Evolutionary conservation across 2,888 invertebrate species (phyloP).

Genomic region (Dusona sp.): DNA sequence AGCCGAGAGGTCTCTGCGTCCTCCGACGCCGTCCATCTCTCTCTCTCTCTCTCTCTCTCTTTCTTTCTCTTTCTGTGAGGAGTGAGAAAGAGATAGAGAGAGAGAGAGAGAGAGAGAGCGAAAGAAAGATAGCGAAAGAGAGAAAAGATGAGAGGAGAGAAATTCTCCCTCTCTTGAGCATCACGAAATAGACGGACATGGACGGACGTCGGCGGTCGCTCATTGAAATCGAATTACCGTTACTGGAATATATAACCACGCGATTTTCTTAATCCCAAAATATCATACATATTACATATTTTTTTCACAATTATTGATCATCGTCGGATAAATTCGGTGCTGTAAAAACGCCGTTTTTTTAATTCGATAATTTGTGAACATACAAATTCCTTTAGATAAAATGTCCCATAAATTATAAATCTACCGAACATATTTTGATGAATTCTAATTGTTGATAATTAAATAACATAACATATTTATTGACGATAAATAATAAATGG

Average conservation of each 20-base stretch:
- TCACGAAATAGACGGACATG: constrained; percentile 64
- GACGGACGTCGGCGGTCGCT: constrained; percentile 60
- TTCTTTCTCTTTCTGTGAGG: background rate
- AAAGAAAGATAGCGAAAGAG: constrained; percentile 52
- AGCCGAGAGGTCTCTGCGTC: constrained; percentile 57
- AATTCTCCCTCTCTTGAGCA: constrained; percentile 20
- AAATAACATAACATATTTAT: background rate
- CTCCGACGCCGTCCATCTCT: constrained; percentile 51
- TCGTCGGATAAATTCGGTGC: background rate
- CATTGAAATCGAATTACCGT: constrained; percentile 72
- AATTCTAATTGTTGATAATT: background rate
- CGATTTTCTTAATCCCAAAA: constrained; percentile 37
- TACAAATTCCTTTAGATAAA: background rate
- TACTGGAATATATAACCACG: constrained; percentile 56
- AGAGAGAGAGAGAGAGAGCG: constrained; percentile 55
- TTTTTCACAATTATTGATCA: background rate
- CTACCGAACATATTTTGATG: background rate
- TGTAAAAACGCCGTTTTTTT: background rate
- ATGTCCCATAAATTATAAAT: background rate
- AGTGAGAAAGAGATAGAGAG: background rate
- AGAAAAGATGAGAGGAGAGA: constrained; percentile 48
- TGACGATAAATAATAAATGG: background rate
- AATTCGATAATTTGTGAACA: background rate
- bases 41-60: constrained; percentile 4
- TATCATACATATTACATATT: background rate